Percentiles rank a stretch among this genome's conserved stretches.
Conservation (phyloP, 1,140 invertebrate genomes). For the Triops cancriformis region DNA sequence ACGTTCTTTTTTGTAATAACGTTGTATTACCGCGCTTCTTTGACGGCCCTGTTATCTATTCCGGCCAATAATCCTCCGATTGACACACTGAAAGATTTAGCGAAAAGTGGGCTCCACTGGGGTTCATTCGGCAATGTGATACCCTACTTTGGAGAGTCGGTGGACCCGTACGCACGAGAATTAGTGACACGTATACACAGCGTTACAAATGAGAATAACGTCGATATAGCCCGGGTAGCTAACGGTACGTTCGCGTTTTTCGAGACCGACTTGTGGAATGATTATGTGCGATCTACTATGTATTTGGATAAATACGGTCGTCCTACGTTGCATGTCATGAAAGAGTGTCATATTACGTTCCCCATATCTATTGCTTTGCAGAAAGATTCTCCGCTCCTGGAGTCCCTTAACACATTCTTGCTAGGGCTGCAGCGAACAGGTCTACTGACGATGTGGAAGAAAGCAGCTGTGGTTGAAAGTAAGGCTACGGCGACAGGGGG, state of each 20-base stretch:
- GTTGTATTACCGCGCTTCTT: slow-evolving; percentile 15
- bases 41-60: slow-evolving; percentile 14
- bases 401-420: not conserved
- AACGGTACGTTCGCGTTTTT: not conserved
- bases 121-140: not conserved
- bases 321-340: not conserved
- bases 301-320: not conserved
- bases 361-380: not conserved
- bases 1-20: slow-evolving; percentile 21
- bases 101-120: slow-evolving; percentile 19
- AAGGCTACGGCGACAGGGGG: not conserved
- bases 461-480: not conserved
- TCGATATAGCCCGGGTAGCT: not conserved
- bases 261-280: not conserved
- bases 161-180: not conserved
- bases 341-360: not conserved
- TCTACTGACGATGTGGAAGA: not conserved
- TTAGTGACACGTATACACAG: not conserved
- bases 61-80: slow-evolving; percentile 27
- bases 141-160: not conserved
- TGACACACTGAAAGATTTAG: slow-evolving; percentile 25
- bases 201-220: not conserved
- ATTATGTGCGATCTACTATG: not conserved
- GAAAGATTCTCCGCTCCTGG: not conserved
- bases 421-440: not conserved